Percentiles rank a stretch among this genome's conserved stretches.
phyloP scores from a whole-genome alignment of 2,113 vertebrate species.

The Notothenia coriiceps region DNA sequence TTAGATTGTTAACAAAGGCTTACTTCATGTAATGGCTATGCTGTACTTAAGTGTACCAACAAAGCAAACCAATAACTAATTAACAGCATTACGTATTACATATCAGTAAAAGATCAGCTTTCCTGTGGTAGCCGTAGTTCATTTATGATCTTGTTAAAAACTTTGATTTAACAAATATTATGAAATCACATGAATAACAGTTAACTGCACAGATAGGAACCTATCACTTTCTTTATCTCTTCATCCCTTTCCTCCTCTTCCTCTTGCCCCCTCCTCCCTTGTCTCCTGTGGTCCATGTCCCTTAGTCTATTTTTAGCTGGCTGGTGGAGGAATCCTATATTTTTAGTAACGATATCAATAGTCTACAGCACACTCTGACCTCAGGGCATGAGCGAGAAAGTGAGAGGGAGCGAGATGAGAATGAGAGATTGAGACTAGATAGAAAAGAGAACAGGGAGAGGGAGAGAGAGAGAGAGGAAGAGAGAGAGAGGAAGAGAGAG shows the following conservation, averaged over 20 bases:
- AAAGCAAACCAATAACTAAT: neutral
- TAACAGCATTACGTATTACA: neutral
- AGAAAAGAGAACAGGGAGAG: constrained; percentile 14
- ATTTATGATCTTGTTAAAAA: constrained; percentile 2
- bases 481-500: constrained; percentile 30
- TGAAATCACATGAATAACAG: constrained; percentile 5
- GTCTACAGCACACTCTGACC: constrained; percentile 82
- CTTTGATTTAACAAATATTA: constrained; percentile 9
- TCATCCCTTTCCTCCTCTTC: constrained; percentile 23
- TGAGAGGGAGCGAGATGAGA: constrained; percentile 13
- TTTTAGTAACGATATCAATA: constrained; percentile 85
- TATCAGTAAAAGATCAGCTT: neutral
- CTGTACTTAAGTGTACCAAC: neutral
- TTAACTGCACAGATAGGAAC: constrained; percentile 4
- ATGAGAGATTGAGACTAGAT: constrained; percentile 29
- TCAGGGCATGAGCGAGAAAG: constrained; percentile 59
- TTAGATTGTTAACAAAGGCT: neutral
- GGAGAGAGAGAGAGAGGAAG: constrained; percentile 17
- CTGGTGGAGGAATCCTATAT: constrained; percentile 81
- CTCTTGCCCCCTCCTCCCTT: constrained; percentile 52
- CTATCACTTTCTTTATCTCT: constrained; percentile 27
- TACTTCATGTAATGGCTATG: neutral
- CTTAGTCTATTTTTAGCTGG: constrained; percentile 77
- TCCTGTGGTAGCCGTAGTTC: neutral
- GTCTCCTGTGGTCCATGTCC: constrained; percentile 75